Conservation (phyloP, 2,797 vertebrate species). For the Acrocephalus scirpaceus region DNA sequence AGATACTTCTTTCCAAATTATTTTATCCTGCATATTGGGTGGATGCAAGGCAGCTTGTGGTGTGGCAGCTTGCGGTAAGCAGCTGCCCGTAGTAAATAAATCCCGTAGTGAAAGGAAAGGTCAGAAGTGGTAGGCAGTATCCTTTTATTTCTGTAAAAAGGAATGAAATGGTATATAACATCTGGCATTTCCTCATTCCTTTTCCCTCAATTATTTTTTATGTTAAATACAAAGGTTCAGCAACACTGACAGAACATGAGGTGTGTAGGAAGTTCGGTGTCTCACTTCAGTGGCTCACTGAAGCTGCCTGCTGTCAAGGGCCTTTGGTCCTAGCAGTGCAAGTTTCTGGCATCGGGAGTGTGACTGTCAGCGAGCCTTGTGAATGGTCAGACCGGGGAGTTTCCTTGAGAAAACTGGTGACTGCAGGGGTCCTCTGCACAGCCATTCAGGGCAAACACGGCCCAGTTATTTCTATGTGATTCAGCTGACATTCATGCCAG, state of each 20-base stretch:
- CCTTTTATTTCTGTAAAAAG: neutral
- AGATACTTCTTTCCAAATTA: neutral
- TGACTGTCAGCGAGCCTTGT: neutral
- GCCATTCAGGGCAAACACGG: neutral
- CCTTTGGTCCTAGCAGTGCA: neutral
- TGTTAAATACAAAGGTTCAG: neutral
- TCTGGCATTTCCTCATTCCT: neutral
- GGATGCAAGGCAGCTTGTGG: neutral
- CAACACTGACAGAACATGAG: neutral
- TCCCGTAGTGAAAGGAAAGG: neutral
- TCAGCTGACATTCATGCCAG: neutral
- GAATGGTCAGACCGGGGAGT: fast-evolving
- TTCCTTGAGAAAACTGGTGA: neutral
- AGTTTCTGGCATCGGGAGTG: neutral
- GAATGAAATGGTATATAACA: neutral
- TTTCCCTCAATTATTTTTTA: neutral
- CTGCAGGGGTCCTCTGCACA: fast-evolving
- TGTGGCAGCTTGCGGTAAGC: neutral
- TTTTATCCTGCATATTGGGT: neutral
- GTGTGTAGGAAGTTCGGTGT: fast-evolving
- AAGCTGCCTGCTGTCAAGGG: neutral
- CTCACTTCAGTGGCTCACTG: no score
- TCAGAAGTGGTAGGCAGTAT: neutral
- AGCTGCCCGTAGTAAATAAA: neutral
- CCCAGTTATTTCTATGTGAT: neutral